Base-by-base conservation (phyloP, 2,888 invertebrate genomes). In the Stenolophus ochropezus region DNA sequence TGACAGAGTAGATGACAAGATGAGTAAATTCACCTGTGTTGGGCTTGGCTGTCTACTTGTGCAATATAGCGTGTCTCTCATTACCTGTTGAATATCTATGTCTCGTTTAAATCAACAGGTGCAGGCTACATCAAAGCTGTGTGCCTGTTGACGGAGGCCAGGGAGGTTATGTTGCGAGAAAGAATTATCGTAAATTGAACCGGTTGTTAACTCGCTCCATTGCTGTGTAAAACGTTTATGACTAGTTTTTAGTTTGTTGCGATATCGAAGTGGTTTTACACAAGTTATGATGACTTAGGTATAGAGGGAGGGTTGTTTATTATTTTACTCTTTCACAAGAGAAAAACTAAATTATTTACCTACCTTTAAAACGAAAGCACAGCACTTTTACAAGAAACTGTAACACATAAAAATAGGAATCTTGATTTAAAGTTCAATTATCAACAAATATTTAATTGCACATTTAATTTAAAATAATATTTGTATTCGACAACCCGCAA, bases 41-140 rank as follows among this genome's bases (percentile, higher is more conserved):
- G 47, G 58, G 74, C 49, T 23, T 51, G 47, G 47, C 21, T 73
- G 51, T 74, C 25, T 21, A 33, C 42, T 33, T 75, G 53, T 75
- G 51, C 65, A 78, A 78, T 78, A 56, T 56, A 69, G 65, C 65
- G 65, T 53, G 53, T 56, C 78, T 78, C 65, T 78, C 65, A 78
- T 78, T 78, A 78, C 78, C 78, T 78, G 78, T 78, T 78, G 78
- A 58, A 58, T 78, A 78, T 78, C 75, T 75, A 78, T 78, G 78
- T 61, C 78, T 78, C 47, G 78, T 74, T 74, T 74, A 78, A 78
- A 78, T 78, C 78, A 78, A 78, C 78, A 78, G 78, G 78, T 78
- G 78, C 61, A 78, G 21, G 65, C 78, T 61, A 61, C 65, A 78
- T 78, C 65, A 78, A 78, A 78, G 78, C 61, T 42, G 14, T 49